Conservation (phyloP, 2,888 invertebrate species). For the Ormyrus nitidulus region DNA sequence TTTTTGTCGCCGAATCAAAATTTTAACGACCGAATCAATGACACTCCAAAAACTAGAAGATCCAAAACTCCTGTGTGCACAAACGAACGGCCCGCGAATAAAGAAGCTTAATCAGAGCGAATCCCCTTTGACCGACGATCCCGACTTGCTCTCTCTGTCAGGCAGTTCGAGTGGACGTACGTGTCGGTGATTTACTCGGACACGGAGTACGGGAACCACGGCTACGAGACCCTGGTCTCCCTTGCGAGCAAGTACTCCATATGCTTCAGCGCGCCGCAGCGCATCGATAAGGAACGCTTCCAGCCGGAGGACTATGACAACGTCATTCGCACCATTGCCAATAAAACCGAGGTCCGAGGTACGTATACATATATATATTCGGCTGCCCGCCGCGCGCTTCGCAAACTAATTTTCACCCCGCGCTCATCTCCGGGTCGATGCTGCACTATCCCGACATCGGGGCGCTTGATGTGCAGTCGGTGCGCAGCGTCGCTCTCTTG, state of each 20-base stretch:
- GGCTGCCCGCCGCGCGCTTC: background rate
- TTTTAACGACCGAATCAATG: too few relatives aligned
- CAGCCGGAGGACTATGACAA: constrained; percentile 73
- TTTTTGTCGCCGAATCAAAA: too few relatives aligned
- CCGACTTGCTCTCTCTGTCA: constrained; percentile 58
- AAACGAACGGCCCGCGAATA: too few relatives aligned
- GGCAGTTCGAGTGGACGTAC: constrained; percentile 77
- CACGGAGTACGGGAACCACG: constrained; percentile 78
- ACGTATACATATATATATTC: constrained; percentile 16
- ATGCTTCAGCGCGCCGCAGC: constrained; percentile 77
- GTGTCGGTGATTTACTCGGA: constrained; percentile 78
- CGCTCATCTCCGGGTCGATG: background rate
- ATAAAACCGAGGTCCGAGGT: constrained; percentile 77
- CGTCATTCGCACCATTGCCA: constrained; percentile 73
- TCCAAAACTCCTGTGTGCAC: too few relatives aligned
- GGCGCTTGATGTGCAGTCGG: too few relatives aligned
- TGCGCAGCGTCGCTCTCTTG: too few relatives aligned
- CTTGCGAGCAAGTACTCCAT: constrained; percentile 75
- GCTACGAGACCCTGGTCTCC: constrained; percentile 75
- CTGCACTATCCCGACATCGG: too few relatives aligned
- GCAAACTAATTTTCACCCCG: background rate
- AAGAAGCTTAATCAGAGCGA: too few relatives aligned
- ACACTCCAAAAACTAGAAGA: too few relatives aligned
- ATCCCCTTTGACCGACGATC: too few relatives aligned
- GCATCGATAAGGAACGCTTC: constrained; percentile 75